phyloP scores from a whole-genome alignment of 2,113 vertebrate species.

The Ochotona princeps region DNA sequence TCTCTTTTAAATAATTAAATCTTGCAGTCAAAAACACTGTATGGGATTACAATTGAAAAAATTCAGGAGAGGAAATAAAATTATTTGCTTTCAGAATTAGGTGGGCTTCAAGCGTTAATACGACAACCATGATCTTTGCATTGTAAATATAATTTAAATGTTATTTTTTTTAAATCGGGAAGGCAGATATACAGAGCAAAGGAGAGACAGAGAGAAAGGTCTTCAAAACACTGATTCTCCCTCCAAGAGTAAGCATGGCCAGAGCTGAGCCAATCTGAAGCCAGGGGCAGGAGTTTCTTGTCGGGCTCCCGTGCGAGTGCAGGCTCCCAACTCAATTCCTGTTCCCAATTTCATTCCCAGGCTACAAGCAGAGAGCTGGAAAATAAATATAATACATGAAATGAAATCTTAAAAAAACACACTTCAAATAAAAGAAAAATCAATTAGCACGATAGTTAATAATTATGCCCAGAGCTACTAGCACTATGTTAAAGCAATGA shows the following conservation, averaged over 20 bases:
- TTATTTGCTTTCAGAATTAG: neutral
- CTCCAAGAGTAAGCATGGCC: too few species aligned
- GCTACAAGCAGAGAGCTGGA: neutral
- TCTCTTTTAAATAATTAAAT: neutral
- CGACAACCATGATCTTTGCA: neutral
- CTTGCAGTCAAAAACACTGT: neutral
- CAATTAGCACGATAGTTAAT: neutral
- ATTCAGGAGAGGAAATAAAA: neutral
- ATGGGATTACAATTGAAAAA: neutral
- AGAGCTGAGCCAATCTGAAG: too few species aligned
- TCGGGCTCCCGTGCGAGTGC: too few species aligned
- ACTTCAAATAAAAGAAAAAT: neutral
- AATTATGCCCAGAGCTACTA: neutral
- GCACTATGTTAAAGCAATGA: neutral
- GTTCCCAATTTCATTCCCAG: too few species aligned
- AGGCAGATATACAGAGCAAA: too few species aligned
- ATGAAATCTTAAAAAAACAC: neutral
- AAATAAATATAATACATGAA: slow-evolving; percentile 4
- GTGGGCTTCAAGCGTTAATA: neutral
- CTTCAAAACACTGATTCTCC: too few species aligned
- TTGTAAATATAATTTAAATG: too few species aligned
- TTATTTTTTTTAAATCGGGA: too few species aligned
- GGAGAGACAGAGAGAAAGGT: too few species aligned
- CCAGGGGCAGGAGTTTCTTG: too few species aligned
- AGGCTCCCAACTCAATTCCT: too few species aligned